These are phyloP conservation scores for Drosophila atripex DNA, from an alignment of 2,888 invertebrate genomes.

Conservation along the genomic window DNA sequence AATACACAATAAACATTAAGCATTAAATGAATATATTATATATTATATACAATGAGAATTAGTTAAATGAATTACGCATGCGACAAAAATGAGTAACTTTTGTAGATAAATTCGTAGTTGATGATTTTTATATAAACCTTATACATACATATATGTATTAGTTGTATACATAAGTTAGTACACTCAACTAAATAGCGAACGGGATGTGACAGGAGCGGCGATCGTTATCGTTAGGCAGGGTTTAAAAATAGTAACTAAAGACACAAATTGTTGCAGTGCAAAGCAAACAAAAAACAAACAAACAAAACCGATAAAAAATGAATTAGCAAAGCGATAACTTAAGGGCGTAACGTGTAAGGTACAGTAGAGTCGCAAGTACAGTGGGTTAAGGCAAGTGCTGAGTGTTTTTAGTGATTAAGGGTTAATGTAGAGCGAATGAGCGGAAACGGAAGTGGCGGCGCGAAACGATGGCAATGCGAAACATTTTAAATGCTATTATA, in stretches of 20 bases:
- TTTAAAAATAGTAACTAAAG: conserved; percentile 71
- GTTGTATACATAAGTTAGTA: conserved; percentile 38
- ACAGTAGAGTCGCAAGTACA: conserved; percentile 3
- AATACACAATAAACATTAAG: conserved; percentile 66
- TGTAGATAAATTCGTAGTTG: conserved; percentile 77
- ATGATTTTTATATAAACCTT: conserved; percentile 67
- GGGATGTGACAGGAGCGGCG: conserved; percentile 21
- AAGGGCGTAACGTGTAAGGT: conserved; percentile 19
- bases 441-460: conserved; percentile 20
- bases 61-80: conserved; percentile 52
- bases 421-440: conserved; percentile 8
- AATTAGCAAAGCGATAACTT: conserved; percentile 43
- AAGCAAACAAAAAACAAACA: conserved; percentile 46
- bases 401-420: conserved; percentile 34
- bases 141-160: conserved; percentile 44
- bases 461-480: conserved; percentile 55
- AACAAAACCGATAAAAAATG: conserved; percentile 23
- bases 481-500: conserved; percentile 74
- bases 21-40: conserved; percentile 47
- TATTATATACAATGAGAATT: conserved; percentile 51
- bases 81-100: conserved; percentile 57
- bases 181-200: conserved; percentile 47
- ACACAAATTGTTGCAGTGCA: conserved; percentile 76
- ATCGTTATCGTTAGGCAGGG: conserved; percentile 64
- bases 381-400: conserved; percentile 9